phyloP scores from a whole-genome alignment of 2,888 invertebrate genomes.

The Brenthis ino region DNA sequence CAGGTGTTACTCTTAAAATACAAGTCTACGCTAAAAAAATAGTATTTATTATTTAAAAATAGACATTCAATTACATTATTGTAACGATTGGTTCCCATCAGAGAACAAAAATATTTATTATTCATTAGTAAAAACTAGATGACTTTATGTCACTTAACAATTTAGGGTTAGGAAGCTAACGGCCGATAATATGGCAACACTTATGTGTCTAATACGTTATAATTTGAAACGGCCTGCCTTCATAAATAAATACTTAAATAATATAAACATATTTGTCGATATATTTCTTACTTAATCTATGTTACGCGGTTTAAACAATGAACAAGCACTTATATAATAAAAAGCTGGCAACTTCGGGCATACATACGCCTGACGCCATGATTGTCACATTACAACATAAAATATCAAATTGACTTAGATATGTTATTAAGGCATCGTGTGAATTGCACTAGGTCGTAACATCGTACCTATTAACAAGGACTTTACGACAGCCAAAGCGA shows the following conservation, averaged over 20 bases:
- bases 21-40: constrained; percentile 62
- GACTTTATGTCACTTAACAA: constrained; percentile 58
- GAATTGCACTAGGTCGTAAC: constrained; percentile 77
- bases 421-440: constrained; percentile 82
- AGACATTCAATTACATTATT: constrained; percentile 72
- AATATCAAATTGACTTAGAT: constrained; percentile 79
- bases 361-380: constrained; percentile 9
- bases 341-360: constrained; percentile 54
- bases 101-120: constrained; percentile 74
- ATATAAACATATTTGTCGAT: constrained; percentile 72
- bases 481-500: constrained; percentile 80
- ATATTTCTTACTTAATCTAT: constrained; percentile 56
- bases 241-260: constrained; percentile 77
- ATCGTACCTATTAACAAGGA: constrained; percentile 64
- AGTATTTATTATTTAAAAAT: constrained; percentile 66
- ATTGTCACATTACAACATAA: constrained; percentile 54
- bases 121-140: constrained; percentile 76
- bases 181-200: constrained; percentile 62
- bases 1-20: constrained; percentile 66
- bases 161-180: constrained; percentile 67
- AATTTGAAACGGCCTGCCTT: constrained; percentile 25
- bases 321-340: constrained; percentile 51
- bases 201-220: constrained; percentile 37
- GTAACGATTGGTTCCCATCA: constrained; percentile 69
- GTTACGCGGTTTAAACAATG: constrained; percentile 65